phyloP scores from a whole-genome alignment of 2,113 vertebrate genomes.

The Alexandromys fortis region DNA sequence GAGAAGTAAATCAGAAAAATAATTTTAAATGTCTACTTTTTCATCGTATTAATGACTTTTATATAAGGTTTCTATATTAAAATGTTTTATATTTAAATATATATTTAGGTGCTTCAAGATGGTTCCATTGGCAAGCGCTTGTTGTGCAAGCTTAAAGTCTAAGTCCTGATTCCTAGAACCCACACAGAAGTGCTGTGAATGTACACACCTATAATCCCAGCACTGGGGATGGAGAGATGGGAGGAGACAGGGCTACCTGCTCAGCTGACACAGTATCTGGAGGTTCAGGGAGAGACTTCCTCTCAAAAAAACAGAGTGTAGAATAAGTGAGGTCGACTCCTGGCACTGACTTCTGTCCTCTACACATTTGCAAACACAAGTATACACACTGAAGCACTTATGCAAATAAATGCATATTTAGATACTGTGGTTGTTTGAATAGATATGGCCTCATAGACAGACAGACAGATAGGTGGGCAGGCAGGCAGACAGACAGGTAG shows the following conservation, averaged over 20 bases:
- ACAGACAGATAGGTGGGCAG: neutral
- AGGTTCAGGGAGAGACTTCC: neutral
- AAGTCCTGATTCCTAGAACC: neutral
- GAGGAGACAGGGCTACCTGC: no score
- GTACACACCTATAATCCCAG: neutral
- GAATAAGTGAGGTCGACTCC: neutral
- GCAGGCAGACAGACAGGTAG: neutral
- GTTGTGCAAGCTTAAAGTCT: neutral
- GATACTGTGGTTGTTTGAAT: neutral
- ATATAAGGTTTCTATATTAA: conserved; percentile 70
- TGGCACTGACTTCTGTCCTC: neutral
- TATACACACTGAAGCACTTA: neutral
- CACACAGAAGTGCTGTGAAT: neutral
- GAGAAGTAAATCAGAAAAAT: neutral
- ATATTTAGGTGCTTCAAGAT: neutral
- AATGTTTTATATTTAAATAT: neutral
- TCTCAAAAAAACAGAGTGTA: neutral
- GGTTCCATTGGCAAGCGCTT: neutral
- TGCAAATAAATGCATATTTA: conserved; percentile 57
- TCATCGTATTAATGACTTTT: conserved; percentile 55
- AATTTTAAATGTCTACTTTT: neutral
- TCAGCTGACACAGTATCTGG: neutral
- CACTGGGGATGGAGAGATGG: neutral
- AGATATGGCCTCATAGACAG: neutral
- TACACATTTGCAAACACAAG: neutral